phyloP scores from a whole-genome alignment of 1,140 invertebrate species.

The Elymnias hypermnestra region DNA sequence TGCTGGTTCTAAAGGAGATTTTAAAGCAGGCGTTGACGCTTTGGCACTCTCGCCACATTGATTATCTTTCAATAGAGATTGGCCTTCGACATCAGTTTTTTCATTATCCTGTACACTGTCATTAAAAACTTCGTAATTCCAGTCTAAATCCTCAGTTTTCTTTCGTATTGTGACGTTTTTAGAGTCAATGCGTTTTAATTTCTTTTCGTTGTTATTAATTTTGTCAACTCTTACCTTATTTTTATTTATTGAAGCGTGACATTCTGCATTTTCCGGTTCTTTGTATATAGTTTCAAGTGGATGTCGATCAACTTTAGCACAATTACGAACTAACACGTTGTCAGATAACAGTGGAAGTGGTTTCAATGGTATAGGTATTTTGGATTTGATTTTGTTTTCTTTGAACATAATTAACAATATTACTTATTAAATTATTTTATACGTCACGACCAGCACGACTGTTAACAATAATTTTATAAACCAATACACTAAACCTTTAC shows the following conservation, averaged over 20 bases:
- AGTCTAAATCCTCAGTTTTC: slow-evolving; percentile 36
- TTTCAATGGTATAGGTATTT: slow-evolving; percentile 45
- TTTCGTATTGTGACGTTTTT: slow-evolving; percentile 40
- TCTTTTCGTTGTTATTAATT: not conserved
- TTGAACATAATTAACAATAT: not conserved
- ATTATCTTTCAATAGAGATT: slow-evolving; percentile 21
- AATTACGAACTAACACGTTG: slow-evolving; percentile 24
- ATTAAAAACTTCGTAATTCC: slow-evolving; percentile 37
- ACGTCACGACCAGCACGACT: slow-evolving; percentile 38
- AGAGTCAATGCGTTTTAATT: slow-evolving; percentile 24
- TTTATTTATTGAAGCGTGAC: slow-evolving; percentile 1
- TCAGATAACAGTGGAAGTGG: slow-evolving; percentile 40
- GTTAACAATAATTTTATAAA: no score
- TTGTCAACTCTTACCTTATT: slow-evolving; percentile 4
- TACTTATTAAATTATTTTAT: not conserved
- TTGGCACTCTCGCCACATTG: slow-evolving; percentile 16
- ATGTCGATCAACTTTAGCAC: slow-evolving; percentile 25
- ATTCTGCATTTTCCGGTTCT: slow-evolving; percentile 8
- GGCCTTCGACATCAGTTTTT: slow-evolving; percentile 14
- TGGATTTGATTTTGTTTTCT: slow-evolving; percentile 24
- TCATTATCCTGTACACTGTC: slow-evolving; percentile 11
- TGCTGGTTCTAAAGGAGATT: slow-evolving; percentile 29
- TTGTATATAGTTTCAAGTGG: slow-evolving; percentile 40
- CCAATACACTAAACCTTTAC: no score
- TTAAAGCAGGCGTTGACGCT: slow-evolving; percentile 29